These are phyloP conservation scores for Drosophila trapezifrons DNA, from an alignment of 1,140 invertebrate species.

Conservation along the genomic window DNA sequence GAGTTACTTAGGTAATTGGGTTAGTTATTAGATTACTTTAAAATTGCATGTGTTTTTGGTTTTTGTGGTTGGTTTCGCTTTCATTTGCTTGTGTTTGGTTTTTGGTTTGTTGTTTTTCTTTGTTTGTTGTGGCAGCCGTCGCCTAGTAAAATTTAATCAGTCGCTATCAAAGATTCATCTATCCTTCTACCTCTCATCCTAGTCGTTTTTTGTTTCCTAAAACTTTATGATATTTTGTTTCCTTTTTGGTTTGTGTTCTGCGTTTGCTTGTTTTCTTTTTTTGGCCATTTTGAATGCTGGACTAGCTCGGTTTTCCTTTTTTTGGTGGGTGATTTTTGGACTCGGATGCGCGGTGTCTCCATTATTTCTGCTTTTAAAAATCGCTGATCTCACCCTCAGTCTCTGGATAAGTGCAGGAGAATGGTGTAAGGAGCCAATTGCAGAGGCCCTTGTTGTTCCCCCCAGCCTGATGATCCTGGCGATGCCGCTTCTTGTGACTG, in stretches of 20 bases:
- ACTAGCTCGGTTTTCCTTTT: slow-evolving; percentile 53
- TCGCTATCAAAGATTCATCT: slow-evolving; percentile 64
- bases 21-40: slow-evolving; percentile 72
- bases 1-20: slow-evolving; percentile 69
- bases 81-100: slow-evolving; percentile 20
- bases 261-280: slow-evolving; percentile 42
- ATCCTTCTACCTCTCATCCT: slow-evolving; percentile 35
- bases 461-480: slow-evolving; percentile 60
- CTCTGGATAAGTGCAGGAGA: slow-evolving; percentile 89
- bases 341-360: slow-evolving; percentile 13
- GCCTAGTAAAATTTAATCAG: slow-evolving; percentile 80
- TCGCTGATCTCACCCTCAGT: slow-evolving; percentile 88
- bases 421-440: slow-evolving; percentile 86
- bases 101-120: slow-evolving; percentile 43
- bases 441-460: slow-evolving; percentile 73
- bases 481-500: slow-evolving; percentile 69
- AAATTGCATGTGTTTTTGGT: slow-evolving; percentile 37
- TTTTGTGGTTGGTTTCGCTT: slow-evolving; percentile 23
- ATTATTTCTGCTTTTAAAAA: slow-evolving; percentile 84
- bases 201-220: slow-evolving; percentile 20
- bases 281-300: slow-evolving; percentile 71
- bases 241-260: slow-evolving; percentile 30
- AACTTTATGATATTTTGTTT: slow-evolving; percentile 45
- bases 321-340: slow-evolving; percentile 56
- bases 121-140: slow-evolving; percentile 66